Conservation (phyloP, 2,888 invertebrate genomes). For the Stenchaetothrips biformis region DNA sequence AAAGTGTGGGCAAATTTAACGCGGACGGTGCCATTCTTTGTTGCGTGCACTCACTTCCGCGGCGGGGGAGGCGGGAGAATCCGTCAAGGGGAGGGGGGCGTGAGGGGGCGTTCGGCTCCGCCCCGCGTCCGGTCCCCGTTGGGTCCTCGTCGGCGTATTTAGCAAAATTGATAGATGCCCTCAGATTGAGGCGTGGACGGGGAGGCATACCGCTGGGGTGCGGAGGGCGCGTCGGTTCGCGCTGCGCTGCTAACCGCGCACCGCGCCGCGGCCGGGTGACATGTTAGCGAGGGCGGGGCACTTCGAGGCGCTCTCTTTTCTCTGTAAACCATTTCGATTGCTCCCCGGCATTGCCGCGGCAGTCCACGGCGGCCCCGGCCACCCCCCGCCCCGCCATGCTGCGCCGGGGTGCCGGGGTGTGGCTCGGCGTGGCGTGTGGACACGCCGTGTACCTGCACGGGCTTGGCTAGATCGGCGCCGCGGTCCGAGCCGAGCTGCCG, state of each 20-base stretch:
- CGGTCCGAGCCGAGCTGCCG: too few relatives aligned
- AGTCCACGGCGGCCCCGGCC: not conserved
- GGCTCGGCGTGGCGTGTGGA: too few relatives aligned
- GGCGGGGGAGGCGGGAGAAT: too few relatives aligned
- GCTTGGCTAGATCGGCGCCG: not conserved
- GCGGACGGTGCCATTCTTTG: too few relatives aligned
- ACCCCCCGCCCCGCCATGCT: not conserved
- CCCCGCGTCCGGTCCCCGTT: not conserved
- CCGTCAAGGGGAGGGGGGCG: too few relatives aligned
- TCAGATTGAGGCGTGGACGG: too few relatives aligned
- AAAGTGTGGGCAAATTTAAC: too few relatives aligned
- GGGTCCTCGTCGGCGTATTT: not conserved
- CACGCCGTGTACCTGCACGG: not conserved
- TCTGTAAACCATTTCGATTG: conserved; percentile 37
- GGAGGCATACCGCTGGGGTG: not conserved
- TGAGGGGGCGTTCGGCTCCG: too few relatives aligned
- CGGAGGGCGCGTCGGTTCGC: not conserved
- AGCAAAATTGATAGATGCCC: too few relatives aligned
- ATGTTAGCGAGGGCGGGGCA: not conserved
- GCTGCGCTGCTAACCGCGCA: not conserved
- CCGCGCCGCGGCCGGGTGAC: not conserved
- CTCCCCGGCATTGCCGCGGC: conserved; percentile 36
- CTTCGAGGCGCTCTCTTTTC: not conserved
- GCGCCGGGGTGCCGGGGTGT: too few relatives aligned
- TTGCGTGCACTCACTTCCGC: too few relatives aligned